phyloP scores from a whole-genome alignment of 2,888 invertebrate genomes.

The Dinocampus coccinellae region DNA sequence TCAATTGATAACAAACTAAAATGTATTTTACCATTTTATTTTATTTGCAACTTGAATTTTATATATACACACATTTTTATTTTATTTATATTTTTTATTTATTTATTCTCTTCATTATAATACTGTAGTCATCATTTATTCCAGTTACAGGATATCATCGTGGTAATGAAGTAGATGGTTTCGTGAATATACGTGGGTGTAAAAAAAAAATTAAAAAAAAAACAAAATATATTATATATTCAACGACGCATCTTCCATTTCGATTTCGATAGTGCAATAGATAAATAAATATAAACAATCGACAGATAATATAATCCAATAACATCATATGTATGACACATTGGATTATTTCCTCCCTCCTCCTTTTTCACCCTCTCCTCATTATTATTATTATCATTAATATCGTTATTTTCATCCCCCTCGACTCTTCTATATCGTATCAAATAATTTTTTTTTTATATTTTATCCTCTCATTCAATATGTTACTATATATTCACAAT shows the following conservation, averaged over 20 bases:
- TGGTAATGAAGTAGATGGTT: background rate
- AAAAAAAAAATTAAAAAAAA: background rate
- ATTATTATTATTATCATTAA: background rate
- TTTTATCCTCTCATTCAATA: background rate
- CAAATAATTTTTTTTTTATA: too few species aligned
- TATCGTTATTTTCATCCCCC: background rate
- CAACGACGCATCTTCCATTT: background rate
- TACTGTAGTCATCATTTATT: background rate
- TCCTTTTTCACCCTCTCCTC: too few species aligned
- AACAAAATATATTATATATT: background rate
- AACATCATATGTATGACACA: conserved; percentile 2
- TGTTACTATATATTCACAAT: conserved; percentile 3
- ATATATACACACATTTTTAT: too few species aligned
- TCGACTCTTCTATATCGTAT: too few species aligned
- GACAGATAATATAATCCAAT: conserved; percentile 16
- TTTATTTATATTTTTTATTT: background rate
- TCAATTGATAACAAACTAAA: too few species aligned
- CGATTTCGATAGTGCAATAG: conserved; percentile 21
- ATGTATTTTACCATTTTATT: too few species aligned
- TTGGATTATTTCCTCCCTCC: conserved; percentile 12
- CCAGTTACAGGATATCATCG: background rate
- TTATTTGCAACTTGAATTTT: too few species aligned
- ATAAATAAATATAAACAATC: conserved; percentile 13
- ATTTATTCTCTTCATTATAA: background rate
- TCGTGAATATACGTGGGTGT: background rate